Base-by-base conservation (phyloP, 2,113 vertebrate species). In the Scartelaos histophorus region DNA sequence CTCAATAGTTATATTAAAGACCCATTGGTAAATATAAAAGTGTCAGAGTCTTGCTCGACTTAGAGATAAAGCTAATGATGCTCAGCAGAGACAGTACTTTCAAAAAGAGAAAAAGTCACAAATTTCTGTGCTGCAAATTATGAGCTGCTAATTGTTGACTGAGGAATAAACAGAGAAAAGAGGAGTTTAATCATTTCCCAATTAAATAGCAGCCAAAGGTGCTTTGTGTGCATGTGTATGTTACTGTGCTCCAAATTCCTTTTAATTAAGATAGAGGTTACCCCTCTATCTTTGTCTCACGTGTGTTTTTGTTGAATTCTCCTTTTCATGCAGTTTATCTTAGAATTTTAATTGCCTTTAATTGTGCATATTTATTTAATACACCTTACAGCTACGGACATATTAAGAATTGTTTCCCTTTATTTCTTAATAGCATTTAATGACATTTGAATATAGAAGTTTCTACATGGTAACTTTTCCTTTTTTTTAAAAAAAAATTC, bases 171-270 rank as follows among this genome's bases (percentile, higher is more conserved):
- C 71, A 84, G 60, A 69, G 66, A 69, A 81, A 74, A 85, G 73
- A 75, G 58, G 80, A 84, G 66, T 91, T 90, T 82, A 90, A 89
- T 92, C 81, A 85, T 86, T 86, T 88, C 58, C 73, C 83, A 89
- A 90, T 92, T 90, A 91, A 87, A 73, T 69, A 56, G 68, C 82
- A 80, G 82, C 54, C 71, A 76, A 73, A 86, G 87, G 81, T 83
- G 85, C 83, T 81, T 78, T 76, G 64, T 66, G 82, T 77, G 82
- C 76, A 61, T 70, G 79, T 73, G 82, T 83, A 71, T 66, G 80
- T 82, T 81, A 67, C 68, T 64, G 19, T 13, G 64, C 68, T 83
- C 69, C 76, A 73, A 70, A 79, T 83, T 87, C 71, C 74, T 71
- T 84, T 83, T 83, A 85, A 86, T 91, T 88, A 88, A 70, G 29